phyloP scores from a whole-genome alignment of 2,113 vertebrate species.

The Dissostichus mawsoni region DNA sequence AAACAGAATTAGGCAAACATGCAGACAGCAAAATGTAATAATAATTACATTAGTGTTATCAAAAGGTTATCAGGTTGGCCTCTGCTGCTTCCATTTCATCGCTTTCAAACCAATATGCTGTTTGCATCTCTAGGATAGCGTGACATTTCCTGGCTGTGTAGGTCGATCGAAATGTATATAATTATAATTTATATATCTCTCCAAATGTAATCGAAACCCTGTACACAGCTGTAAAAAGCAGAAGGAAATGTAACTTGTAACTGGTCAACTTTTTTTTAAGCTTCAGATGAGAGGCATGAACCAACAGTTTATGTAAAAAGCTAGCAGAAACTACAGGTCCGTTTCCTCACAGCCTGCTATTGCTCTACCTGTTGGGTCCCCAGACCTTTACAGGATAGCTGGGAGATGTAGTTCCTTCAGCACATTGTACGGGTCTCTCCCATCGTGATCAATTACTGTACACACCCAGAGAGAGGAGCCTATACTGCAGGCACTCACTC shows the following conservation, averaged over 20 bases:
- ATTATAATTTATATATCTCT: neutral
- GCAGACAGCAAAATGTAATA: slow-evolving; percentile 81
- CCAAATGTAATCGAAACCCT: slow-evolving; percentile 32
- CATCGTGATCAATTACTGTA: neutral
- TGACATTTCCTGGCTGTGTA: slow-evolving; percentile 26
- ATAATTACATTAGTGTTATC: slow-evolving; percentile 83
- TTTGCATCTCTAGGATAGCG: slow-evolving; percentile 22
- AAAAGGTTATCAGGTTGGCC: slow-evolving; percentile 73
- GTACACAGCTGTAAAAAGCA: slow-evolving; percentile 28
- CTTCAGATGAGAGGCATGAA: slow-evolving; percentile 5
- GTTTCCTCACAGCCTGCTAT: neutral
- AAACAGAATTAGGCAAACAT: slow-evolving; percentile 84
- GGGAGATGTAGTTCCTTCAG: slow-evolving; percentile 21
- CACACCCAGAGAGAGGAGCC: slow-evolving; percentile 7
- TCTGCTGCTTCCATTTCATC: slow-evolving; percentile 57
- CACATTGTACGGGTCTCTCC: neutral
- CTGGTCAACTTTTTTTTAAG: neutral
- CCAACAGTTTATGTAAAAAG: neutral
- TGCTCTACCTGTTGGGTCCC: slow-evolving; percentile 10
- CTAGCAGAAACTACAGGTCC: neutral
- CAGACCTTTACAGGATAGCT: neutral
- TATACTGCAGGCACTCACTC: neutral
- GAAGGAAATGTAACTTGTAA: slow-evolving; percentile 29
- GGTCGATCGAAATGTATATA: slow-evolving; percentile 50
- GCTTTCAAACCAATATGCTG: slow-evolving; percentile 53